phyloP scores from a whole-genome alignment of 2,797 vertebrate genomes.

The Spinus pinus region DNA sequence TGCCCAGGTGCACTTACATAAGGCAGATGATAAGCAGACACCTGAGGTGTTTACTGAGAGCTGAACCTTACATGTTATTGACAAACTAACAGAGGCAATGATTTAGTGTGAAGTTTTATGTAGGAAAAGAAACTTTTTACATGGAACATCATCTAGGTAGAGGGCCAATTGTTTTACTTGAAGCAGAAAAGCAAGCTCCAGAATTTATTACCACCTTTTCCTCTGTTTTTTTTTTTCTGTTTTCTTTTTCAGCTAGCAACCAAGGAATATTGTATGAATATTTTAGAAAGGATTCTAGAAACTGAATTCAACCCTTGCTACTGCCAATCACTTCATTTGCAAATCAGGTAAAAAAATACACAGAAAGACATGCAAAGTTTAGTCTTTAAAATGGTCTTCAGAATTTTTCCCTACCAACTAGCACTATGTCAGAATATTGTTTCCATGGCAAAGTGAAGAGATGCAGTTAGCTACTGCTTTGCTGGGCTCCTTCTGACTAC shows the following conservation, averaged over 20 bases:
- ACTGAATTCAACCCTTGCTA: not conserved
- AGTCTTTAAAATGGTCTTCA: not conserved
- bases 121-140: not conserved
- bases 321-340: not conserved
- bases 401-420: not conserved
- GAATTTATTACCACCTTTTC: not conserved
- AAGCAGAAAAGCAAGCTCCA: not conserved
- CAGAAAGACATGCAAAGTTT: not conserved
- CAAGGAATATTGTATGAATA: not conserved
- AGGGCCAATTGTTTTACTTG: not conserved
- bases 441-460: not conserved
- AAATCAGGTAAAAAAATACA: not conserved
- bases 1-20: not conserved
- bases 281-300: constrained; percentile 18
- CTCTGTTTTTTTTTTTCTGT: not conserved
- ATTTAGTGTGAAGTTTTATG: not conserved
- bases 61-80: not conserved
- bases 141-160: not conserved
- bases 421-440: not conserved
- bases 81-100: not conserved
- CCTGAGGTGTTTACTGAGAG: not conserved
- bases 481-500: not conserved
- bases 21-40: not conserved
- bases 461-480: not conserved
- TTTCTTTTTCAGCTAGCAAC: not conserved